Evolutionary conservation across 2,797 vertebrate genomes (phyloP).

Genomic region (Steatocranus sp.): DNA sequence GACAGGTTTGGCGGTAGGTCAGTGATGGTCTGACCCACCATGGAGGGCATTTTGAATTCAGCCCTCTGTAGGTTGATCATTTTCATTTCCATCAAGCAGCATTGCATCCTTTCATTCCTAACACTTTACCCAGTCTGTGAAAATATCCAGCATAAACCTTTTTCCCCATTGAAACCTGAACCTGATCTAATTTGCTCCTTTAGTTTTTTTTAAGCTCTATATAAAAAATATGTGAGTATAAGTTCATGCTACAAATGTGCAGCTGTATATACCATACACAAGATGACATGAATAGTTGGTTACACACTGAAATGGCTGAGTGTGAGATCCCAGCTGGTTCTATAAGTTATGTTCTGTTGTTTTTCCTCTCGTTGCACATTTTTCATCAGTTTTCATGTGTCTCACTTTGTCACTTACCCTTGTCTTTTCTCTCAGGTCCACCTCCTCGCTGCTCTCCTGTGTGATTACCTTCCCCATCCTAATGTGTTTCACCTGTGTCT

Average conservation of each 20-base stretch:
- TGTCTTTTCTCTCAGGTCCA: not conserved
- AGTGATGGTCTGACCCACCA: not conserved
- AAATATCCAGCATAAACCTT: not conserved
- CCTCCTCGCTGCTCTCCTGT: not conserved
- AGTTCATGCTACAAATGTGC: not conserved
- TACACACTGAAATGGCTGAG: not conserved
- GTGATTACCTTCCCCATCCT: not conserved
- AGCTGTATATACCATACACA: not conserved
- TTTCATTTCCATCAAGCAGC: not conserved
- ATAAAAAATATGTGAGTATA: not conserved
- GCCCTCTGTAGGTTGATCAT: not conserved
- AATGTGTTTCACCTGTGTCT: not conserved
- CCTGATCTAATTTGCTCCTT: not conserved
- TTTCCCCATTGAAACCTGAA: not conserved
- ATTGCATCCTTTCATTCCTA: not conserved
- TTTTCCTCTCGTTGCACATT: not conserved
- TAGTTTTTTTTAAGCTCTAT: not conserved
- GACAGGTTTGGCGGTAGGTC: not conserved
- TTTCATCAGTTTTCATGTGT: not conserved
- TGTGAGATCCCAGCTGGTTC: not conserved
- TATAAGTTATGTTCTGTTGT: not conserved
- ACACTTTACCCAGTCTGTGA: not conserved
- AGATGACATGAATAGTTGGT: not conserved
- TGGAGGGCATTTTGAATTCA: not conserved
- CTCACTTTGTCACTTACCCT: not conserved